phyloP scores from a whole-genome alignment of 2,888 invertebrate species.

The Drepanosiphum platanoidis region DNA sequence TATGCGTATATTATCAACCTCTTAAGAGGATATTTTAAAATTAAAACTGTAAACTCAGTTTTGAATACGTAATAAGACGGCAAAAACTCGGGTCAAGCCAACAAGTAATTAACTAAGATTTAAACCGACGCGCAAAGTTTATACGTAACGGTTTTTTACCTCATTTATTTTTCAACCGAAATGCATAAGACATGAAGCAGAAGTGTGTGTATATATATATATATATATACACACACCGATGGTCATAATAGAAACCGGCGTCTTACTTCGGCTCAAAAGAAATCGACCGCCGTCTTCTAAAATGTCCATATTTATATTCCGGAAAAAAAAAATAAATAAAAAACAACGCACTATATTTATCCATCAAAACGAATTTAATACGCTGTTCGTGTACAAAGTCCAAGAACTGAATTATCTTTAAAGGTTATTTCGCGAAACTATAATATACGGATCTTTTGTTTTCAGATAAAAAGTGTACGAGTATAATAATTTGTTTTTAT shows the following conservation, averaged over 20 bases:
- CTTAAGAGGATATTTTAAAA: slow-evolving; percentile 40
- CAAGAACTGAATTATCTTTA: background rate
- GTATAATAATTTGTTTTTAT: slow-evolving; percentile 11
- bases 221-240: too few relatives aligned
- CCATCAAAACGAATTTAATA: slow-evolving; percentile 29
- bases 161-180: slow-evolving; percentile 47
- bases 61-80: slow-evolving; percentile 29
- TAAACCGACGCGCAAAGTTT: slow-evolving; percentile 40
- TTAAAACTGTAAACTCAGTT: slow-evolving; percentile 39
- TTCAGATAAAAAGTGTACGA: background rate
- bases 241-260: background rate
- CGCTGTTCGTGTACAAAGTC: background rate
- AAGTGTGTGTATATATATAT: too few relatives aligned
- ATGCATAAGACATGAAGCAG: slow-evolving; percentile 2
- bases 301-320: background rate
- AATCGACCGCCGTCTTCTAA: slow-evolving; percentile 24
- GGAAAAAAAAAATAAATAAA: background rate
- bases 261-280: slow-evolving; percentile 6
- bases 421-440: background rate
- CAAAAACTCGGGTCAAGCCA: slow-evolving; percentile 38
- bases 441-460: background rate
- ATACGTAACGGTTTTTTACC: slow-evolving; percentile 14
- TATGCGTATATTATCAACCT: slow-evolving; percentile 20
- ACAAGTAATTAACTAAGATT: slow-evolving; percentile 38
- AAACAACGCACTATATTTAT: background rate